Evolutionary conservation across 2,113 vertebrate genomes (phyloP).

Genomic region (Galeopterus variegatus): DNA sequence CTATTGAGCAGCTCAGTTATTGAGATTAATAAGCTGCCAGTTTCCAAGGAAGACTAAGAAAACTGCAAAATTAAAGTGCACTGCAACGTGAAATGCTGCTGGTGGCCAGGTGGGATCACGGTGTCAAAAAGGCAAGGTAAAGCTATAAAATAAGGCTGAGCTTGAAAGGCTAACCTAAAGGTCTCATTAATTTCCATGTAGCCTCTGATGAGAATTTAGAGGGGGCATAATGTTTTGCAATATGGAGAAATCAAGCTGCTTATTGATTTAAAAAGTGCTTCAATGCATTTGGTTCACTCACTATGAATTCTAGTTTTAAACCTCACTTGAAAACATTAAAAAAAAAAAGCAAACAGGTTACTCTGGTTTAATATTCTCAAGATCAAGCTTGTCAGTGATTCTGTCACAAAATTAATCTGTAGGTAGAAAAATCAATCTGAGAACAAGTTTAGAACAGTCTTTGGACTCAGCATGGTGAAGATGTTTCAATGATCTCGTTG

Average conservation of each 20-base stretch:
- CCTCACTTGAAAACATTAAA: constrained; percentile 1
- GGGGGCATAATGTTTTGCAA: constrained; percentile 71
- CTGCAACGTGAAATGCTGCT: constrained; percentile 82
- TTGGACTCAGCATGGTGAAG: constrained; percentile 63
- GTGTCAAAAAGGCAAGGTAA: constrained; percentile 81
- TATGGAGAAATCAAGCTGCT: constrained; percentile 73
- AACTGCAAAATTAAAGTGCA: constrained; percentile 86
- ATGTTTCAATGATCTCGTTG: constrained; percentile 65
- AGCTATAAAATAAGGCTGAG: constrained; percentile 82
- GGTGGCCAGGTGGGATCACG: constrained; percentile 74
- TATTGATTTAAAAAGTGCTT: constrained; percentile 82
- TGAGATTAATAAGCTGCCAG: constrained; percentile 88
- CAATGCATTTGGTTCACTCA: constrained; percentile 57
- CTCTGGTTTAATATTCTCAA: constrained; percentile 84
- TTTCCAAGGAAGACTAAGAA: constrained; percentile 86
- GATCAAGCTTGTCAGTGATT: constrained; percentile 81
- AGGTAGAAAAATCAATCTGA: constrained; percentile 84
- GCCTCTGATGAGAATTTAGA: constrained; percentile 77
- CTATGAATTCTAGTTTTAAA: constrained; percentile 76
- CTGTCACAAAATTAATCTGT: constrained; percentile 85
- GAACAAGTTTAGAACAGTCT: constrained; percentile 80
- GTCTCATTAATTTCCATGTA: constrained; percentile 71
- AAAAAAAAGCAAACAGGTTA: not conserved
- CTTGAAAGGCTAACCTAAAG: constrained; percentile 81
- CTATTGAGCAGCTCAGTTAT: constrained; percentile 80